Percentiles rank a stretch among this genome's conserved stretches.
These are phyloP conservation scores for Sphaerophoria rueppellii DNA, from an alignment of 2,888 invertebrate genomes.

Conservation along the genomic window DNA sequence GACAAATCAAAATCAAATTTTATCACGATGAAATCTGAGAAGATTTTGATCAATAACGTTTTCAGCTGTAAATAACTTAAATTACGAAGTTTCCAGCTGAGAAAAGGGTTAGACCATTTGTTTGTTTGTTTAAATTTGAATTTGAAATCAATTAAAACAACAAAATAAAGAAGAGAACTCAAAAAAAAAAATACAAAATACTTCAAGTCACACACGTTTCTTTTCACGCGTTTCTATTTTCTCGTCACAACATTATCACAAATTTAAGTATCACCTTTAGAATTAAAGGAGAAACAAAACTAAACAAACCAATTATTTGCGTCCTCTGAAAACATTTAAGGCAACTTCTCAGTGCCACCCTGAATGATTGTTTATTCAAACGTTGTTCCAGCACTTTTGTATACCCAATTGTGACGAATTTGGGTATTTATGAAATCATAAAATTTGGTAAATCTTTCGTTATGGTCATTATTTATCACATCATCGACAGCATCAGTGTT, in stretches of 20 bases:
- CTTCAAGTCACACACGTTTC: neutral
- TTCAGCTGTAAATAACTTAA: constrained; percentile 29
- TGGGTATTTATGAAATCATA: constrained; percentile 70
- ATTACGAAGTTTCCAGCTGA: constrained; percentile 52
- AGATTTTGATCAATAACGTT: constrained; percentile 46
- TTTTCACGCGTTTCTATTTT: constrained; percentile 66
- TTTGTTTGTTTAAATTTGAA: constrained; percentile 27
- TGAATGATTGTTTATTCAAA: constrained; percentile 44
- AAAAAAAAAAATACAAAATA: constrained; percentile 5
- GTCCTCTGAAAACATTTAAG: neutral
- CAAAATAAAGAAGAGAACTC: constrained; percentile 19
- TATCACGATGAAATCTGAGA: constrained; percentile 59
- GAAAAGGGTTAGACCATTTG: constrained; percentile 54
- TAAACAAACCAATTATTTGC: neutral
- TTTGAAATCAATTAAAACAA: constrained; percentile 32
- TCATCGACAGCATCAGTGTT: constrained; percentile 47
- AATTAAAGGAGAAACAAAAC: constrained; percentile 1
- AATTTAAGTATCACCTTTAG: constrained; percentile 61
- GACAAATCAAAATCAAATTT: constrained; percentile 56
- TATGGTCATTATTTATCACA: constrained; percentile 64
- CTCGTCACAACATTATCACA: constrained; percentile 63
- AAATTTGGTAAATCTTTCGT: constrained; percentile 68
- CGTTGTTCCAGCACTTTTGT: constrained; percentile 16
- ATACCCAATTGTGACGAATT: constrained; percentile 64
- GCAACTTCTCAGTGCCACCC: neutral